Conservation (phyloP, 2,113 vertebrate species). For the Blennius ocellaris region DNA sequence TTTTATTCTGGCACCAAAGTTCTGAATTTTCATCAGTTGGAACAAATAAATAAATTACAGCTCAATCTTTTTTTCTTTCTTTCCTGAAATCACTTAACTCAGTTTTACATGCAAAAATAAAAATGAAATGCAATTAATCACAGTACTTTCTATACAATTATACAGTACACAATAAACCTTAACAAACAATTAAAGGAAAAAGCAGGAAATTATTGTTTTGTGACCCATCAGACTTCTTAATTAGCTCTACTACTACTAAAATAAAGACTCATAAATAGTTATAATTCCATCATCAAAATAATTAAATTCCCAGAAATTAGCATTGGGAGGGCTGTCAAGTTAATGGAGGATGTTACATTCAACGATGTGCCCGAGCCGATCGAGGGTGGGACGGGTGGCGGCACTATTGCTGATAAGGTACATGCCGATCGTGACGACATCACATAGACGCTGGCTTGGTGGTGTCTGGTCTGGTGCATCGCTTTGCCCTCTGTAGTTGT, state of each 20-base stretch:
- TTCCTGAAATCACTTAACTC: conserved; percentile 35
- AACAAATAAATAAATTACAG: conserved; percentile 51
- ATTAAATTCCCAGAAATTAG: conserved; percentile 20
- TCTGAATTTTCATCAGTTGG: conserved; percentile 35
- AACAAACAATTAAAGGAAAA: conserved; percentile 17
- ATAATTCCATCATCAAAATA: conserved; percentile 14
- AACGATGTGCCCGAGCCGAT: conserved; percentile 34
- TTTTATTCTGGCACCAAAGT: conserved; percentile 48
- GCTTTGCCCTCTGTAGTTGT: conserved; percentile 7
- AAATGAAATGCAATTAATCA: conserved; percentile 33
- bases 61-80: conserved; percentile 35
- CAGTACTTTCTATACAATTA: conserved; percentile 29
- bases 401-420: conserved; percentile 68
- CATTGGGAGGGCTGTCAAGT: conserved; percentile 41
- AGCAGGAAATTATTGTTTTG: conserved; percentile 14
- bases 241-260: conserved; percentile 28
- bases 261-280: conserved; percentile 19
- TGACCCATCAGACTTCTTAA: conserved; percentile 24
- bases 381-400: conserved; percentile 49
- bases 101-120: conserved; percentile 47
- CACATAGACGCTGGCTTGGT: conserved; percentile 47
- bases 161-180: conserved; percentile 23
- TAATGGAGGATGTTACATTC: conserved; percentile 68
- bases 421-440: conserved; percentile 57
- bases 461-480: conserved; percentile 53